These are phyloP conservation scores for Chrysomela aeneicollis DNA, from an alignment of 2,888 invertebrate genomes.

Conservation along the genomic window DNA sequence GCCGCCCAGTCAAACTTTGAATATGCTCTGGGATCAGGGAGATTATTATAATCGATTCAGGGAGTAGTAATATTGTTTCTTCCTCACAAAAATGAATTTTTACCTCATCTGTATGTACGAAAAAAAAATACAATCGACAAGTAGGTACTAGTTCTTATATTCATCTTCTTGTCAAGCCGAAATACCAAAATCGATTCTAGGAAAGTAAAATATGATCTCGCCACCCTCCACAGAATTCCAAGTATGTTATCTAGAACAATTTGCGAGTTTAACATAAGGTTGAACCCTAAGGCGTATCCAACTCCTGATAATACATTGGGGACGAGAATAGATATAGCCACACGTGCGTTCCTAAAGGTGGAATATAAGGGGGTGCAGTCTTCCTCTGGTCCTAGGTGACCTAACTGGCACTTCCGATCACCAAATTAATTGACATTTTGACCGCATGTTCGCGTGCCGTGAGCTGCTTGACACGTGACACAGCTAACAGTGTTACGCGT, in stretches of 20 bases:
- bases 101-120: too few species aligned
- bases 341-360: conserved; percentile 25
- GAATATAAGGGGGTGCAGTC: neutral
- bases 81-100: too few species aligned
- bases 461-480: conserved; percentile 12
- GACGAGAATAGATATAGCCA: conserved; percentile 32
- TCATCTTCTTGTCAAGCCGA: too few species aligned
- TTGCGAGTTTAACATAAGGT: conserved; percentile 38
- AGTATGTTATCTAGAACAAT: conserved; percentile 39
- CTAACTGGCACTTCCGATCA: conserved; percentile 22
- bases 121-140: too few species aligned
- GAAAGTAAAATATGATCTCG: conserved; percentile 12
- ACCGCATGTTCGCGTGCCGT: conserved; percentile 27
- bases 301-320: conserved; percentile 35
- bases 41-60: too few species aligned
- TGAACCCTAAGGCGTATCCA: conserved; percentile 35
- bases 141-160: too few species aligned
- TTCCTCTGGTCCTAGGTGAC: conserved; percentile 15
- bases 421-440: conserved; percentile 38
- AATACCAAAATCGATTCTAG: neutral
- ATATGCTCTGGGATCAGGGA: too few species aligned
- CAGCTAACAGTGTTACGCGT: conserved; percentile 5
- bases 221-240: conserved; percentile 27
- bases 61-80: too few species aligned
- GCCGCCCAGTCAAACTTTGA: too few species aligned